Evolutionary conservation across 1,140 invertebrate species (phyloP), one percentile per base, ranked within the genome.

Genomic region (Gonatopus flavifemur): DNA sequence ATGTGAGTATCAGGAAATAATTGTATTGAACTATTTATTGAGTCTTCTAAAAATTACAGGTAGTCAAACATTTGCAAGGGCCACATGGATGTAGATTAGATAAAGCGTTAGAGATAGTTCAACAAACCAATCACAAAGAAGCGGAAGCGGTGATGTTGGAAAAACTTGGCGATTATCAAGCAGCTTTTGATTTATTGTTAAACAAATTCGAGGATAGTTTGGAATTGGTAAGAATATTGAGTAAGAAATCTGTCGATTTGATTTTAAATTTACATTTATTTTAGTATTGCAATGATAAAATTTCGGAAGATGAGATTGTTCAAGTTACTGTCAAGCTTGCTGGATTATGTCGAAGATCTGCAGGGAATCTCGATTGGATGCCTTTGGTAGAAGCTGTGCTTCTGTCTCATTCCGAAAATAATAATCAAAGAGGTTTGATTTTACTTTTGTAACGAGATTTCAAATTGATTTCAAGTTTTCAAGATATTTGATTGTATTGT

Each of bases 331-430:
- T 61, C 10, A 69, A 74, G 57, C 42, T 78, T 20, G 65, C 72
- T 2, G 63, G 67, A 9, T 60, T 78, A 33, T 78, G 76, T 32
- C 65, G 68, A 50, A 69, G 74, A 55, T 69, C 76, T 3, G 72
- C 74, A 2, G 76, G 76, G 10, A 68, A 60, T 54, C 55, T 78
- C 2, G 72, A 76, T 39, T 77, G 76, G 74, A 71, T 76, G 68
- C 74, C 74, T 9, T 52, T 78, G 5, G 69, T 77, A 3, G 72
- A 77, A 66, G 53, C 62, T 31, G 67, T 74, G 39, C 59, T 78
- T 13, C 62, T 58, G 42, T 59, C 69, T n/a, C 60, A 69, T 45
- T 49, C 65, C 6, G 57, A 66, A 3, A 59, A 64, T 19, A 63
- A 68, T 22, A 62, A 56, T 41, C 47, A 72, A 48, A 69, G 65